Evolutionary conservation across 2,113 vertebrate genomes (phyloP), one percentile per base, ranked within the genome.

Genomic region (Laticauda laticaudata): DNA sequence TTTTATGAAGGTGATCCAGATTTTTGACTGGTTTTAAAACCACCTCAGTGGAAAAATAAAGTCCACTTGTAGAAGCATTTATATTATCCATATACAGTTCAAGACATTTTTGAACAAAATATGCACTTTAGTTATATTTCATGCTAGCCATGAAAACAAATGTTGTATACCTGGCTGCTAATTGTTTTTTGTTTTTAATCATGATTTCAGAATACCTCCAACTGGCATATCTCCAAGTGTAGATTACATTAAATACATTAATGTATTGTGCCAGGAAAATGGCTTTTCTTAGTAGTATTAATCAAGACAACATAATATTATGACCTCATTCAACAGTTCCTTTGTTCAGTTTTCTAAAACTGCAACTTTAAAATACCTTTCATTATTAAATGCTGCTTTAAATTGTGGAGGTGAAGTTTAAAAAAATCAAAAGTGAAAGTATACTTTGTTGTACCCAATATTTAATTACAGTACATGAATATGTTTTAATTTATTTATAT

Each of bases 401-500:
- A 69, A 96, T 92, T 93, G 26, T 88, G 91, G 94, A 95, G 93
- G 88, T 20, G 45, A 92, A 94, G 90, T 91, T 53, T 12, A 90
- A 29, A 53, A 93, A 92, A 93, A 93, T 96, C 92, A 95, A 94
- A 97, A 95, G 90, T 92, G 55, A 97, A 97, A 96, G 87, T 87
- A 96, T 92, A 69, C 89, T 45, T 94, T 90, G 64, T 15, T 94
- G 92, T 94, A 97, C 95, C 91, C 95, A 94, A 92, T 93, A 94
- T 95, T 95, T 97, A 97, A 97, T 97, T 96, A 43, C 18, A 81
- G 75, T 39, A 90, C 94, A 96, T 95, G 93, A 92, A 93, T 95
- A 96, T 97, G 97, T 96, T 95, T 97, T 97, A 94, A 95, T 95
- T 97, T 97, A 96, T 97, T 97, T 95, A 95, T 95, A 96, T 96